A percentile compares a stretch with the other conserved stretches of the same genome.
phyloP scores from a whole-genome alignment of 1,140 invertebrate genomes.

The Orius insidiosus region DNA sequence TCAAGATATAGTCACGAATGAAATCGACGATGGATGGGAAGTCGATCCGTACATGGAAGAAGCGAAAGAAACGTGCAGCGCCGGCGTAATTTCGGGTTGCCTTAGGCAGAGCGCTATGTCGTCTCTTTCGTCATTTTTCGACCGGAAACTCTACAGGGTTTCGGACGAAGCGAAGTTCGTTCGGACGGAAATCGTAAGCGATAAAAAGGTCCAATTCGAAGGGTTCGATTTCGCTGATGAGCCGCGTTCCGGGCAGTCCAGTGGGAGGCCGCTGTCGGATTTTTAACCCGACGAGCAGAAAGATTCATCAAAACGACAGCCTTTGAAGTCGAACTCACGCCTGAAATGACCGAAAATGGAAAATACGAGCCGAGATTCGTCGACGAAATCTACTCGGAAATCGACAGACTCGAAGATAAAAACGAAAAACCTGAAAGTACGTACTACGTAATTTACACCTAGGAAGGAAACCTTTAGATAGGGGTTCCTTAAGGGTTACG shows the following conservation, averaged over 20 bases:
- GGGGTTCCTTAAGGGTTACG: too few relatives aligned
- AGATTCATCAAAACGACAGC: constrained; percentile 58
- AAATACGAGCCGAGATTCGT: constrained; percentile 58
- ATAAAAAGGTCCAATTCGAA: constrained; percentile 24
- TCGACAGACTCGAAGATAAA: constrained; percentile 61
- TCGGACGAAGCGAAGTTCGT: constrained; percentile 50
- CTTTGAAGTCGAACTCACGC: constrained; percentile 48
- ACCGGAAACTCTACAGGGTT: constrained; percentile 34
- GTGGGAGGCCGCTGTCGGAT: constrained; percentile 61
- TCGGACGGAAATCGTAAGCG: constrained; percentile 43
- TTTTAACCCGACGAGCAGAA: constrained; percentile 44
- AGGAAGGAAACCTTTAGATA: too few relatives aligned
- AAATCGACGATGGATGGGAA: constrained; percentile 39
- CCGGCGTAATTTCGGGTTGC: constrained; percentile 58
- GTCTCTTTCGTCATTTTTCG: constrained; percentile 58
- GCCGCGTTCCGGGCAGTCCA: constrained; percentile 49
- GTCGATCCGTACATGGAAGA: constrained; percentile 56
- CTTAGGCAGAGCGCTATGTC: constrained; percentile 57
- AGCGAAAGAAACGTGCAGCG: constrained; percentile 48
- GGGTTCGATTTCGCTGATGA: constrained; percentile 47
- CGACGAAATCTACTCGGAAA: constrained; percentile 62
- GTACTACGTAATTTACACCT: too few relatives aligned
- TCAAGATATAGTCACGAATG: constrained; percentile 1
- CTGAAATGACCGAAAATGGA: constrained; percentile 43
- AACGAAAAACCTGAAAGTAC: constrained; percentile 60